Base-by-base conservation (phyloP, 2,797 vertebrate genomes). In the Knipowitschia caucasica region DNA sequence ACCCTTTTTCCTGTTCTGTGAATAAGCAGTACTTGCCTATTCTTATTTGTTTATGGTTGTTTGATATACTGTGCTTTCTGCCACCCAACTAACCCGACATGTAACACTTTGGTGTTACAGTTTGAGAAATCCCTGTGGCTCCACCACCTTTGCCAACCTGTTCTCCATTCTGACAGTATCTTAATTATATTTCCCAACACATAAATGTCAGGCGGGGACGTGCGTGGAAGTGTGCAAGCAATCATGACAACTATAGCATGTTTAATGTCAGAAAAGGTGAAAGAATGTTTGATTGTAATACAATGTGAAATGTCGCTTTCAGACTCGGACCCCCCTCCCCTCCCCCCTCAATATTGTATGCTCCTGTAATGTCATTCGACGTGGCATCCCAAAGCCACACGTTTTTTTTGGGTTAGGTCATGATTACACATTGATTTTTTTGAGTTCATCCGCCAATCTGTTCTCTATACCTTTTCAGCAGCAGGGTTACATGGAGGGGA, bases 261-360 rank as follows among this genome's bases (percentile, higher is more conserved):
- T 40, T 53, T 43, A 47, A 29, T 15, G 50, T 56, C 50, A 60
- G 49, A 40, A 35, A 40, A 33, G 29, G 34, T 44, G 31, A 17
- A 15, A 6, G 45, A 15, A 7, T 30, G 45, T 20, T 47, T 47
- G 45, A 47, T 31, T 2, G 27, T 47, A 47, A 46, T 46, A 20
- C 26, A 30, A 47, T 8, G 45, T 21, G 5, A 11, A 18, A 21
- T 21, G 44, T 1, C 5, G 11, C 44, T 29, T 18, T 18, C n/a
- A 17, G 25, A 45, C 5, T n/a, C n/a, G n/a, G n/a, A n/a, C n/a
- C n/a, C n/a, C n/a, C n/a, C n/a, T n/a, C n/a, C n/a, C n/a, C n/a
- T n/a, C n/a, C n/a, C n/a, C n/a, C n/a, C n/a, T n/a, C n/a, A n/a
- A n/a, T n/a, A n/a, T 25, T 2, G n/a, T 27, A 12, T 7, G 27